Evolutionary conservation across 2,113 vertebrate genomes (phyloP), one percentile per base, ranked within the genome.

Genomic region (Bubalus kerabau): DNA sequence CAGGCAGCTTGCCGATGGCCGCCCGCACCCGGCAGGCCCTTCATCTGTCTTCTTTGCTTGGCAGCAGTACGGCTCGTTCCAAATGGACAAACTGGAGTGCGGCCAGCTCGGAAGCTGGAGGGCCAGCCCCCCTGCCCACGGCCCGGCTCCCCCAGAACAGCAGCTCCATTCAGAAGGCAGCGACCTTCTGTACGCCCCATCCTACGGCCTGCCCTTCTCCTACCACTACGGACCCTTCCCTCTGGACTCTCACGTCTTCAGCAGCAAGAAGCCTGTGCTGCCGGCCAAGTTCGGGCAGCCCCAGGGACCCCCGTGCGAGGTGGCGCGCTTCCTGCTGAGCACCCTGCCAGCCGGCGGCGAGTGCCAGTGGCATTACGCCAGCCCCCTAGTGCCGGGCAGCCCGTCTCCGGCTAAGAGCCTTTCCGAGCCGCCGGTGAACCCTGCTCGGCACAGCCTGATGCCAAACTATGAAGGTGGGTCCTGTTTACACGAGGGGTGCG

Each of bases 381-480:
- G 98, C 97, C 91, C 99, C n/a, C 96, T 99, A 26, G 98, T 99
- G 67, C 98, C 99, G 36, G 94, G 93, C 97, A 95, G 98, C 98
- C 98, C 97, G 36, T 93, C 98, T 1, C 97, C 99, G 6, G 96
- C 98, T 95, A 99, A 99, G 98, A 97, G 11, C 94, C 98, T 98
- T 30, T 96, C 98, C 0, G 99, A 99, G 96, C 98, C 98, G 17
- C 97, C 99, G 0, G 97, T 94, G 71, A 98, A 97, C 95, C 87
- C 98, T 57, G 95, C 98, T n/a, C 98, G 98, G 85, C 99, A 99
- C 84, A 95, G 98, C 74, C 98, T 99, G 0, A 83, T 97, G 57
- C 98, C 98, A 92, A 98, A 97, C 94, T 99, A 99, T 1, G 98
- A 99, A 99, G 99, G 99, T 99, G 98, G 96, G 99, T 99, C 83